Evolutionary conservation across 2,888 invertebrate species (phyloP), one percentile per base, ranked within the genome.

Genomic region (Galeopsomyia nigrocyanea): DNA sequence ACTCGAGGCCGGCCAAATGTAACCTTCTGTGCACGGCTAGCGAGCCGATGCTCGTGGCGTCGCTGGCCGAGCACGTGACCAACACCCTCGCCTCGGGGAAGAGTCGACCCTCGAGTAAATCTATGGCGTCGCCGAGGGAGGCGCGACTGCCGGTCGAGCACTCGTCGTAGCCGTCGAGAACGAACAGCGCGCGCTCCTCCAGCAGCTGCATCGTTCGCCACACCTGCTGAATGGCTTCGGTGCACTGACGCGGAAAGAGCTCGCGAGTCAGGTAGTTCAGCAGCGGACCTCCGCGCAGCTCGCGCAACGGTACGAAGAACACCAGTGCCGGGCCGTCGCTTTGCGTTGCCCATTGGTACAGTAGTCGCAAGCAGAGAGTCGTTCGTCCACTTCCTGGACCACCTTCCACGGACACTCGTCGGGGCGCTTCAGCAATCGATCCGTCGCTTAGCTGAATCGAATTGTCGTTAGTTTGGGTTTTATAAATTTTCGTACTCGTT

Each of bases 291-390:
- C 89, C 88, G 22, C 88, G 87, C 17, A 89, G 85, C 79, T 89
- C 89, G 3, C 88, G 83, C 2, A 89, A 82, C 0, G 89, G 89
- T 26, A 90, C 87, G 78, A 89, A 88, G 53, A 89, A 85, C 7
- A 88, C 88, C 71, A 89, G 78, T 13, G 87, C 87, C n/a, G 88
- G 87, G 19, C 87, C 87, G 3, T 88, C 87, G 26, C 86, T 87
- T 75, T 88, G 88, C 49, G 87, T 87, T 2, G 89, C 88, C 90
- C 90, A 90, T 7, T 89, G 88, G 80, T 89, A 88, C 14, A 89
- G 84, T n/a, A 89, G 83, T 46, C 88, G 86, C 53, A 89, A 83
- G 57, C 88, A 87, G 9, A 89, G 82, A 16, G 88, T 87, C 46
- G 88, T 88, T 75, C 89, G 87, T 39, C 89, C 89, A 68, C 87